Evolutionary conservation across 2,888 invertebrate genomes (phyloP), one percentile per base, ranked within the genome.

Genomic region (Orthosia cruda): DNA sequence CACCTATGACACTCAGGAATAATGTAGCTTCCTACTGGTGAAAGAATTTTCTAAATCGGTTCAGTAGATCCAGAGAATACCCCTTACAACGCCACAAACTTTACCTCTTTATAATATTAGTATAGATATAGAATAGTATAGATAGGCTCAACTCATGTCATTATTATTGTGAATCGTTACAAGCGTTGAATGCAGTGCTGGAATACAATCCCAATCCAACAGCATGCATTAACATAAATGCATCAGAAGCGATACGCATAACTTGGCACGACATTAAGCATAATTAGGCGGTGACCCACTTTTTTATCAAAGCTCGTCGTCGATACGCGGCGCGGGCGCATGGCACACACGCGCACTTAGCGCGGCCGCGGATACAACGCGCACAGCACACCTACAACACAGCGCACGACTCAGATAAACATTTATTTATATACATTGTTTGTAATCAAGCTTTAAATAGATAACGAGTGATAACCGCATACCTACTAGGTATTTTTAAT

Each of bases 211-310:
- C n/a, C n/a, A n/a, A 84, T 81, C 81, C 81, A 88, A 71, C 79
- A 85, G 87, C 71, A 86, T 91, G 89, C 83, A 92, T 94, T 92
- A 90, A 76, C 91, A 93, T 93, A 92, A 93, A 94, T 93, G 91
- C 91, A 93, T 93, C 91, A 92, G 89, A 92, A 93, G 85, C 90
- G 89, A 91, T 90, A 91, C 90, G 93, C 91, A 92, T 93, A 93
- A 94, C 92, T 94, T 94, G 93, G 93, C 93, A 90, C 89, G 89
- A 89, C 92, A 92, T 93, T 92, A 90, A 92, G 91, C 91, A 93
- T 95, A 95, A 94, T 95, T 92, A 94, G 94, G 92, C 91, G 92
- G 83, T 93, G 94, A 94, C 95, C 95, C 87, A 95, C 91, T 93
- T 95, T 93, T 93, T 95, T 94, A 93, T 93, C 92, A 91, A 91